Evolutionary conservation across 2,797 vertebrate species (phyloP), one percentile per base, ranked within the genome.

Genomic region (Hybognathus amarus): DNA sequence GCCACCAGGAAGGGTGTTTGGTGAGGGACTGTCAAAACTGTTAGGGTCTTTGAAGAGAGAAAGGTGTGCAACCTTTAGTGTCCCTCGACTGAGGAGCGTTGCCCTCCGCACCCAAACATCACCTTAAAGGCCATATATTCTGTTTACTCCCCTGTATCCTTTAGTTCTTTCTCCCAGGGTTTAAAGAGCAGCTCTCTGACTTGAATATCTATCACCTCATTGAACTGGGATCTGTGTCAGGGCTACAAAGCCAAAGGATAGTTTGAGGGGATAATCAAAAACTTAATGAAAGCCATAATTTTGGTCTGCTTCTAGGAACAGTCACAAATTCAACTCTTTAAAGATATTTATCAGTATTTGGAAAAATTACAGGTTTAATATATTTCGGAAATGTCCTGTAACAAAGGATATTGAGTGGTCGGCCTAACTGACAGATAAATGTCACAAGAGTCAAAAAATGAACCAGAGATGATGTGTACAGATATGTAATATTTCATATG

Each of bases 101-200:
- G 70, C 77, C 80, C 27, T 75, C 86, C 87, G 90, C 87, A 91
- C 91, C 92, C 92, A 92, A 92, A 91, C 90, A 90, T 90, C 87
- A 87, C 90, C 93, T 93, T 94, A 95, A 95, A 94, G 93, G 94
- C 92, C 94, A 94, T 88, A 87, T 90, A 88, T 91, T 89, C 86
- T 91, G 90, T 90, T 92, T 91, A 90, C 89, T 90, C 86, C 87
- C 88, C 89, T 90, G 93, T 94, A 94, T 91, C 92, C 94, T 93
- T 94, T 93, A 89, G 89, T 90, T 88, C 84, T 82, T 73, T 88
- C 88, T 91, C 90, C 86, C 24, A 54, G 85, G 88, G 86, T 83
- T 88, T 83, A 61, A 85, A 40, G 84, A 85, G 80, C 77, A 79
- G 74, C 61, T 85, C 79, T 85, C 85, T 89, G 92, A 92, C 83